phyloP scores from a whole-genome alignment of 2,113 vertebrate species.

The Scartelaos histophorus region DNA sequence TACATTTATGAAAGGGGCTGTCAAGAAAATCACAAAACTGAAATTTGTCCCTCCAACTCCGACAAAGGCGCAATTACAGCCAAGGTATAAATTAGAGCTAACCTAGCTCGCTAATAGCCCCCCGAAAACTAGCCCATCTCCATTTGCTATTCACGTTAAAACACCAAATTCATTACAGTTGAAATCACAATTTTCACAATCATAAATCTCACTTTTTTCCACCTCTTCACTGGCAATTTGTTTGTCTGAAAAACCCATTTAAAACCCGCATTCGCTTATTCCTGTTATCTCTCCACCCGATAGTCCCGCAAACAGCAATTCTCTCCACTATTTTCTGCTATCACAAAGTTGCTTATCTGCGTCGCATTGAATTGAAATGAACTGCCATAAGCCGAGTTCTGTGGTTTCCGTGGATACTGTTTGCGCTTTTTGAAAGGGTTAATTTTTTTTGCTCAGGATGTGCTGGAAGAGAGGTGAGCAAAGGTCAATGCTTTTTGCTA shows the following conservation, averaged over 20 bases:
- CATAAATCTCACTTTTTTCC: conserved; percentile 17
- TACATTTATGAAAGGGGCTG: too few relatives aligned
- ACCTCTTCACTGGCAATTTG: conserved; percentile 1
- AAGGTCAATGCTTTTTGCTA: conserved; percentile 51
- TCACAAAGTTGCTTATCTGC: conserved; percentile 54
- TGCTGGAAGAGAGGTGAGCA: conserved; percentile 29
- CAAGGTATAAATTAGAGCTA: not conserved
- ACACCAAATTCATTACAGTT: not conserved
- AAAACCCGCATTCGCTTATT: conserved; percentile 21
- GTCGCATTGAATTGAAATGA: conserved; percentile 54
- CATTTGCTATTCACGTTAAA: not conserved
- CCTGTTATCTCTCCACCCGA: conserved; percentile 43
- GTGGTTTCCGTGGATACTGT: conserved; percentile 26
- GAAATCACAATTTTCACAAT: conserved; percentile 11
- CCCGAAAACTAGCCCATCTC: not conserved
- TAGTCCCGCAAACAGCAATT: not conserved
- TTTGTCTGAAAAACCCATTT: conserved; percentile 24
- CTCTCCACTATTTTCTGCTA: conserved; percentile 4
- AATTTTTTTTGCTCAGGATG: conserved; percentile 52
- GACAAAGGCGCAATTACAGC: not conserved
- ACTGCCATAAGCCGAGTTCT: conserved; percentile 39
- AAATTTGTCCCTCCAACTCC: too few relatives aligned
- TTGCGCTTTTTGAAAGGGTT: conserved; percentile 49
- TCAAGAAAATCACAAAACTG: too few relatives aligned
- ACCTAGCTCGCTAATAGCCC: not conserved